Conservation (phyloP, 64 coral and sea anemone species). For the Actinia equina region DNA sequence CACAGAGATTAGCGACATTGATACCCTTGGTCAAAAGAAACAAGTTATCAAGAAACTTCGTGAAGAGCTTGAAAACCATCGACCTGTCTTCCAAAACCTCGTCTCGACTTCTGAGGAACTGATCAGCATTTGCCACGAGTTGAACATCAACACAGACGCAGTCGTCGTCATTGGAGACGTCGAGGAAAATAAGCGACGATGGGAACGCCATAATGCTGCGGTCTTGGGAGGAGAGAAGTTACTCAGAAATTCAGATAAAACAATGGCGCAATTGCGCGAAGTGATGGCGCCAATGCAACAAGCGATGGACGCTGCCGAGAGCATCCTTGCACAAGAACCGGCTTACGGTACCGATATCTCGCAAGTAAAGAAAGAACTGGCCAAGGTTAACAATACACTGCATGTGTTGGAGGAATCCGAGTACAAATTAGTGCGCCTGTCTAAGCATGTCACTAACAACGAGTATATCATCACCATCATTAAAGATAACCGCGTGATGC, state of each 20-base stretch:
- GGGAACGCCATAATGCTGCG: slow-evolving; percentile 59
- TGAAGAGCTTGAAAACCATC: slow-evolving; percentile 58
- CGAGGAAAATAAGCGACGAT: slow-evolving; percentile 81
- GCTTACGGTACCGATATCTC: slow-evolving; percentile 68
- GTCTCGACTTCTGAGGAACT: slow-evolving; percentile 61
- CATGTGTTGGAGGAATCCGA: slow-evolving; percentile 81
- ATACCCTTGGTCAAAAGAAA: slow-evolving; percentile 65
- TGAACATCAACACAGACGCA: slow-evolving; percentile 72
- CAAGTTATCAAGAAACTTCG: slow-evolving; percentile 68
- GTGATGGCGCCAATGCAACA: slow-evolving; percentile 87
- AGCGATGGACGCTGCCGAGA: slow-evolving; percentile 73
- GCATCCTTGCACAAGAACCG: slow-evolving; percentile 71
- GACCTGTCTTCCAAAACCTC: slow-evolving; percentile 66
- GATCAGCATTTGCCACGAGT: slow-evolving; percentile 82
- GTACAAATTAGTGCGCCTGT: slow-evolving; percentile 77
- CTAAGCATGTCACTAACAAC: slow-evolving; percentile 86
- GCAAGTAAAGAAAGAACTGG: slow-evolving; percentile 71
- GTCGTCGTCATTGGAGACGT: slow-evolving; percentile 73
- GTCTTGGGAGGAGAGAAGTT: slow-evolving; percentile 65
- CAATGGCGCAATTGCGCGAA: slow-evolving; percentile 69
- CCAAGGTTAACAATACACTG: slow-evolving; percentile 79
- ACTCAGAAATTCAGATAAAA: slow-evolving; percentile 82
- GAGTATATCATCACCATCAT: slow-evolving; percentile 95
- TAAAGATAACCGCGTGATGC: slow-evolving; percentile 90
- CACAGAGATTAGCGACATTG: slow-evolving; percentile 52